phyloP scores from a whole-genome alignment of 2,888 invertebrate genomes.

The Malacosoma neustria region DNA sequence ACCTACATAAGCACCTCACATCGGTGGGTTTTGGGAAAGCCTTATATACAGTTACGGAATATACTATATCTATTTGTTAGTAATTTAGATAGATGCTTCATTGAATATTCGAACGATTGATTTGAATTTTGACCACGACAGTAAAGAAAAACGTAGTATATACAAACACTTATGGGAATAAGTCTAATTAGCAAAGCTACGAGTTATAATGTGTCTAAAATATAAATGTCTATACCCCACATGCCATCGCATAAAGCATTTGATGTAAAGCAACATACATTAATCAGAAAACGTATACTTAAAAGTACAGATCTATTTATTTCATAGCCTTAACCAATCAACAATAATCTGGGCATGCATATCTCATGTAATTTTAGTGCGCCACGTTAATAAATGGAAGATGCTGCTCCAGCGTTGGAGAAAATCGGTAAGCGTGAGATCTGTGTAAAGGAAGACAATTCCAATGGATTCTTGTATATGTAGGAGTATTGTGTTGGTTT shows the following conservation, averaged over 20 bases:
- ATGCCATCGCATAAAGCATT: conserved; percentile 5
- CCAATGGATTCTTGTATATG: too few relatives aligned
- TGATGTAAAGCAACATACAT: neutral
- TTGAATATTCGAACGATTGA: too few relatives aligned
- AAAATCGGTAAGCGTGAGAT: neutral
- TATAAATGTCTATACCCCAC: conserved; percentile 10
- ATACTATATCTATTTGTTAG: too few relatives aligned
- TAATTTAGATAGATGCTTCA: too few relatives aligned
- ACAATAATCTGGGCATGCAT: conserved; percentile 55
- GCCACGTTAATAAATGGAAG: neutral
- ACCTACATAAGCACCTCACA: too few relatives aligned
- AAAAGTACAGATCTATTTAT: conserved; percentile 13
- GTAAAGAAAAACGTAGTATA: too few relatives aligned
- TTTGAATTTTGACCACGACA: too few relatives aligned
- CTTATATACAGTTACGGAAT: too few relatives aligned
- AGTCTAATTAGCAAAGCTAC: neutral
- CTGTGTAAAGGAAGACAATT: too few relatives aligned
- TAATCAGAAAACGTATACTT: conserved; percentile 9
- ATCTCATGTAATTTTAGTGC: conserved; percentile 16
- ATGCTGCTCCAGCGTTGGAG: neutral
- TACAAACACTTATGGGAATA: too few relatives aligned
- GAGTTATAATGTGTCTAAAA: neutral
- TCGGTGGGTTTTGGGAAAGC: too few relatives aligned
- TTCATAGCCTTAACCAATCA: conserved; percentile 15
- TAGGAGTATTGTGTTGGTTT: too few relatives aligned